phyloP scores from a whole-genome alignment of 2,113 vertebrate genomes.

The Tichodroma muraria region DNA sequence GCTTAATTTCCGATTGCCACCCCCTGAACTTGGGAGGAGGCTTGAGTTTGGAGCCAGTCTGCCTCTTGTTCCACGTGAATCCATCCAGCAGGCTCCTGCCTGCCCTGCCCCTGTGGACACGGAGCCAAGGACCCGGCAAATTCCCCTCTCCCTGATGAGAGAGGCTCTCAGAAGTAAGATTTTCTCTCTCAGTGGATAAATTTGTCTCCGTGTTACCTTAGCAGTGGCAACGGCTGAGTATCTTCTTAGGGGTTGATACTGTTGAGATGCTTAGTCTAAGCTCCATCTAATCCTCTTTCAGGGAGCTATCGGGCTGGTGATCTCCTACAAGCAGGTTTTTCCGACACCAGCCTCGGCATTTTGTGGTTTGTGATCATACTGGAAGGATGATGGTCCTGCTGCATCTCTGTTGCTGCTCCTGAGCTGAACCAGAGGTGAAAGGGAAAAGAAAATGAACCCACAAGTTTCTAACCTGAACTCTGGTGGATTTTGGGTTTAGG shows the following conservation, averaged over 20 bases:
- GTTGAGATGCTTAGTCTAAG: constrained; percentile 49
- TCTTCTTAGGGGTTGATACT: background rate
- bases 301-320: background rate
- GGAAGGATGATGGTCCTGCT: background rate
- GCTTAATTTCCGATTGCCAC: constrained; percentile 13
- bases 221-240: background rate
- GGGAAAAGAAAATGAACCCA: background rate
- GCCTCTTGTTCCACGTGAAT: background rate
- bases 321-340: background rate
- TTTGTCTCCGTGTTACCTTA: background rate
- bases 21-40: constrained; percentile 8
- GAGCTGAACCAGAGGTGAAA: background rate
- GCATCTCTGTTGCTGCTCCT: background rate
- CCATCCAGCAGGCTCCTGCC: background rate
- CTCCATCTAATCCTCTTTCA: constrained; percentile 54
- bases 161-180: background rate
- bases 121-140: background rate
- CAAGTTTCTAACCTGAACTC: background rate
- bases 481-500: background rate
- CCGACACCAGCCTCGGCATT: background rate
- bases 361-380: background rate
- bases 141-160: accelerated
- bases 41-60: background rate
- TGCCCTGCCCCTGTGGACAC: background rate
- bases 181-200: background rate